phyloP scores from a whole-genome alignment of 2,797 vertebrate genomes.

The Pseudochaenichthys georgianus region DNA sequence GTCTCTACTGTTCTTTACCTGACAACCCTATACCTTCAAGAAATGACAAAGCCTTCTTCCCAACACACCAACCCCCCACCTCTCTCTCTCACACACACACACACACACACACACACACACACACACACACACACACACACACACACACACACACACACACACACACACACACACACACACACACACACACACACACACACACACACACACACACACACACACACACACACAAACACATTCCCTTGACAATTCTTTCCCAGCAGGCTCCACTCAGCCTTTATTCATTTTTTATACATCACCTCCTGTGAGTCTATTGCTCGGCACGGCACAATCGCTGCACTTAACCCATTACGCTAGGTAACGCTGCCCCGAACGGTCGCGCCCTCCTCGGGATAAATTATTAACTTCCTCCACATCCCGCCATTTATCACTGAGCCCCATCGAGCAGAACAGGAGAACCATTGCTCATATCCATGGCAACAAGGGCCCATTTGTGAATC shows the following conservation, averaged over 20 bases:
- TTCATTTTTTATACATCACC: slow-evolving; percentile 87
- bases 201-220: neutral
- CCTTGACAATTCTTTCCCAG: slow-evolving; percentile 86
- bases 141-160: too few relatives aligned
- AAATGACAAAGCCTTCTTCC: slow-evolving; percentile 63
- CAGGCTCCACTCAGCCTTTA: slow-evolving; percentile 91
- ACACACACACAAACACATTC: slow-evolving; percentile 46
- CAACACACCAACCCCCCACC: slow-evolving; percentile 55
- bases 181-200: too few relatives aligned
- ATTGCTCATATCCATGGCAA: slow-evolving; percentile 80
- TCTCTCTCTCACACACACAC: too few relatives aligned
- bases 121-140: too few relatives aligned
- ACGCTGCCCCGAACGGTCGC: slow-evolving; percentile 76
- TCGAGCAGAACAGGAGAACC: slow-evolving; percentile 71
- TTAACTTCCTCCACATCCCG: slow-evolving; percentile 81
- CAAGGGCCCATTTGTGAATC: slow-evolving; percentile 77
- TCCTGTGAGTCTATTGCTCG: slow-evolving; percentile 74
- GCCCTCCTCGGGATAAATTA: slow-evolving; percentile 84
- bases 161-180: too few relatives aligned
- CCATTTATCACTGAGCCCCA: slow-evolving; percentile 82
- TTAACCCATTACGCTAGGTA: slow-evolving; percentile 89
- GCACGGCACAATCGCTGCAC: slow-evolving; percentile 86
- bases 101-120: too few relatives aligned
- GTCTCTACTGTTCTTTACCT: slow-evolving; percentile 65
- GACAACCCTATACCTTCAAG: slow-evolving; percentile 66